Percentiles rank a stretch among this genome's conserved stretches.
These are phyloP conservation scores for Tupiocoris notatus DNA, from an alignment of 2,888 invertebrate genomes.

Conservation along the genomic window DNA sequence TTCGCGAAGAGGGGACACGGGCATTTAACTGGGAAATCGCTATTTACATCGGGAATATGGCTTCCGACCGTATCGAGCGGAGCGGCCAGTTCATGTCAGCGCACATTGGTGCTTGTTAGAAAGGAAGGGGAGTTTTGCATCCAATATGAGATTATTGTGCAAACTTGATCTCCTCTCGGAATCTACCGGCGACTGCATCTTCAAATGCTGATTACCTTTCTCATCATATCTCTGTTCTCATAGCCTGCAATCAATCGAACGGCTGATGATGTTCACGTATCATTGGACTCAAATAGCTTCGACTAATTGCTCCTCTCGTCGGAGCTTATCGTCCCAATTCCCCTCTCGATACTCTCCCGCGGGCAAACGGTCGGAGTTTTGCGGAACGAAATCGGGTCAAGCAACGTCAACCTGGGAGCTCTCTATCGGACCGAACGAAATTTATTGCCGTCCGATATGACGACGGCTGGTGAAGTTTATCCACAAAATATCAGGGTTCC, in stretches of 20 bases:
- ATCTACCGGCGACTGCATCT: too few species aligned
- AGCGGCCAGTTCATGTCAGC: too few species aligned
- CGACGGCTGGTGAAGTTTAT: constrained; percentile 1
- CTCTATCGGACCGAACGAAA: not conserved
- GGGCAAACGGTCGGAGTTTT: not conserved
- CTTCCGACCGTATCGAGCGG: not conserved
- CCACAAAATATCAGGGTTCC: constrained; percentile 11
- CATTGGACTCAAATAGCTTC: constrained; percentile 25
- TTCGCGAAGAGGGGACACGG: not conserved
- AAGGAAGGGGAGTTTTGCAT: too few species aligned
- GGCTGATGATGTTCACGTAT: constrained; percentile 37
- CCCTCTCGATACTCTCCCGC: too few species aligned
- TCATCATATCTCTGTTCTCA: not conserved
- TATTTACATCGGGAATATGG: not conserved
- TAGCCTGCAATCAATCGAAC: constrained; percentile 21
- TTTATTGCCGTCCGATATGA: constrained; percentile 3
- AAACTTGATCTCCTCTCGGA: too few species aligned
- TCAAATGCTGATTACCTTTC: not conserved
- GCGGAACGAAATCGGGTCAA: not conserved
- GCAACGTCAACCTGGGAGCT: not conserved
- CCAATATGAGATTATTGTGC: too few species aligned
- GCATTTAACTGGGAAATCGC: not conserved
- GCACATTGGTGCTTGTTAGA: too few species aligned
- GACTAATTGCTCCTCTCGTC: constrained; percentile 31
- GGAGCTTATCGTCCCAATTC: constrained; percentile 24